Base-by-base conservation (phyloP, 2,797 vertebrate species). In the Phoeniculus purpureus region DNA sequence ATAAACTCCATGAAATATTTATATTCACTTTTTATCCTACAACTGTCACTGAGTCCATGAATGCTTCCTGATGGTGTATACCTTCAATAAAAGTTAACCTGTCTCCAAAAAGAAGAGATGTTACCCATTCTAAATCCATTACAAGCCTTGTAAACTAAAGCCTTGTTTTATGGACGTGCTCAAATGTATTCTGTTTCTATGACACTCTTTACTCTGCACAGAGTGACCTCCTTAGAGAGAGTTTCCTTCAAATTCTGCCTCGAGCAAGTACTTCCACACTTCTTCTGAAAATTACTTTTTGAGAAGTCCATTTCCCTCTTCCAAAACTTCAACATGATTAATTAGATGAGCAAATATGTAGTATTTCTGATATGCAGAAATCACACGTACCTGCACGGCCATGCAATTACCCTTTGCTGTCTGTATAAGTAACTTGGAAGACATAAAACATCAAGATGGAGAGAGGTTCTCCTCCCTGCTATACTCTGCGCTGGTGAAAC, bases 341-440 rank as follows among this genome's bases (percentile, higher is more conserved):
- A 87, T 87, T 77, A 67, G 40, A 70, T 50, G 27, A 89, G 26
- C 15, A 91, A 89, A 85, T 20, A 80, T 1, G 31, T 1, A 34
- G 18, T 15, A 62, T 34, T 82, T 82, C 50, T 82, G 79, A 85
- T 27, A 70, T 7, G 19, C 80, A 92, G 56, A 21, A 31, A 92
- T 13, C 20, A 29, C n/a, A 26, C 2, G 0, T 29, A 78, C 25
- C 66, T 51, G 86, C 51, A 54, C 2, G 4, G 32, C 51, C 50
- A 48, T 3, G 25, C 23, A 27, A 54, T 75, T 75, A 59, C 55
- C 65, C 32, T 78, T 68, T 51, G 25, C 47, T 71, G 51, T 29
- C 59, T 2, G 0, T 71, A 27, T 0, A 0, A 65, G 5, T 61
- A 68, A 68, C 21, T 64, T 50, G 2, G 8, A n/a, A 81, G 31